Base-by-base conservation (phyloP, 2,113 vertebrate species). In the Noturus placidus region DNA sequence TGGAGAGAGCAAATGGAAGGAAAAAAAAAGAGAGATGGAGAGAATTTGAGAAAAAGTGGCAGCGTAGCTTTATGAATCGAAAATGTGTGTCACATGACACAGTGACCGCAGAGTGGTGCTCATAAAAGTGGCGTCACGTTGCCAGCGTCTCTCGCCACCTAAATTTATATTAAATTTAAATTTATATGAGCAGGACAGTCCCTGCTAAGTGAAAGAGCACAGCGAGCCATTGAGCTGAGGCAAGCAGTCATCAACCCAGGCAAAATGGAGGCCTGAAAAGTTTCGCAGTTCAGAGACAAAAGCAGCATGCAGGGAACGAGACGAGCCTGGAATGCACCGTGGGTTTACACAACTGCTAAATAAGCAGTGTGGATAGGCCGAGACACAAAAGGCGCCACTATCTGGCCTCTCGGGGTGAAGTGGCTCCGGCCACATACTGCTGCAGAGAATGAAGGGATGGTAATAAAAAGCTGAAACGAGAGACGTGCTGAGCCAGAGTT, bases 321-420 rank as follows among this genome's bases (percentile, higher is more conserved):
- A 92, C 90, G 87, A 69, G 90, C 35, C 89, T 86, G 94, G 93
- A 95, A 95, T 94, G 93, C 86, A 83, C 89, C 38, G 90, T 84
- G 92, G 91, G 90, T 93, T 93, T 92, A 91, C 92, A 89, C 86
- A 89, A 89, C 94, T 94, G 94, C 95, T 93, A 94, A 94, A 95
- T 94, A 94, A 94, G 93, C 76, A 81, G 82, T 90, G 69, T 33
- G 59, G 90, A 92, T 91, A 91, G 69, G 70, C 87, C 83, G 90
- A 94, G 92, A 94, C 92, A 95, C 93, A 94, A 95, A 93, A 94
- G 94, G 87, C 87, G 17, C 91, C 87, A 93, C 92, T 94, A 93
- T 94, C 93, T 90, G 78, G 46, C 61, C 88, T 72, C 83, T 82
- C 85, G 83, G 13, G 67, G 76, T 61, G 57, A 79, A 87, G 74